Conservation (phyloP, 2,797 vertebrate genomes). For the Pelobates cultripes region DNA sequence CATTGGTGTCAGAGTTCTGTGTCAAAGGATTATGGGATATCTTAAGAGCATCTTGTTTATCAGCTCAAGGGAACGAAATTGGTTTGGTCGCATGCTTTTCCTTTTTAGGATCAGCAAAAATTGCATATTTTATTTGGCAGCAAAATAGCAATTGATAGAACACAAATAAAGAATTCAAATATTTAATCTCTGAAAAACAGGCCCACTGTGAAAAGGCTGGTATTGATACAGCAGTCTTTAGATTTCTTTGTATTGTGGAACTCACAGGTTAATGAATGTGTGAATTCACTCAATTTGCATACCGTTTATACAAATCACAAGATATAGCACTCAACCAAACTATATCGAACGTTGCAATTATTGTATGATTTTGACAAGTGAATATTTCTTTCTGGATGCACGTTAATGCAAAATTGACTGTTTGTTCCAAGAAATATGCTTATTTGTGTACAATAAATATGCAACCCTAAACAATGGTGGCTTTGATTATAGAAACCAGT, state of each 20-base stretch:
- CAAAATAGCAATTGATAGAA: background rate
- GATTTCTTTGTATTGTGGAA: background rate
- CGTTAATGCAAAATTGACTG: slow-evolving; percentile 5
- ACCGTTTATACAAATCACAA: slow-evolving; percentile 2
- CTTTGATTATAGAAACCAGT: background rate
- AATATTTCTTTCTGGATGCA: background rate
- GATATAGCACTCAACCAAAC: background rate
- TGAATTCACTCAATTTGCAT: background rate
- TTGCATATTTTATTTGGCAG: slow-evolving; percentile 1
- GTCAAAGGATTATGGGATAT: slow-evolving; percentile 45
- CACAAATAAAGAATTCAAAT: background rate
- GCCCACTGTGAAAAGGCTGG: background rate
- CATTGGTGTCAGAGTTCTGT: slow-evolving; percentile 53
- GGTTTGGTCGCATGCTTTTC: background rate
- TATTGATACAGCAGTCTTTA: background rate
- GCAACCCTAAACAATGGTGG: background rate
- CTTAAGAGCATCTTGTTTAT: slow-evolving; percentile 44
- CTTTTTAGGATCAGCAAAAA: background rate
- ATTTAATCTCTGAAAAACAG: background rate
- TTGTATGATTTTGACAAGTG: background rate
- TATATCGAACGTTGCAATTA: background rate
- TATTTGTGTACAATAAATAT: slow-evolving; percentile 11
- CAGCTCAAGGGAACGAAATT: slow-evolving; percentile 1
- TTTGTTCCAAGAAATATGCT: background rate
- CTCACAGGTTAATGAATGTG: background rate